A percentile compares a stretch with the other conserved stretches of the same genome.
These are phyloP conservation scores for Daktulosphaira vitifoliae DNA, from an alignment of 1,140 invertebrate species.

Conservation along the genomic window DNA sequence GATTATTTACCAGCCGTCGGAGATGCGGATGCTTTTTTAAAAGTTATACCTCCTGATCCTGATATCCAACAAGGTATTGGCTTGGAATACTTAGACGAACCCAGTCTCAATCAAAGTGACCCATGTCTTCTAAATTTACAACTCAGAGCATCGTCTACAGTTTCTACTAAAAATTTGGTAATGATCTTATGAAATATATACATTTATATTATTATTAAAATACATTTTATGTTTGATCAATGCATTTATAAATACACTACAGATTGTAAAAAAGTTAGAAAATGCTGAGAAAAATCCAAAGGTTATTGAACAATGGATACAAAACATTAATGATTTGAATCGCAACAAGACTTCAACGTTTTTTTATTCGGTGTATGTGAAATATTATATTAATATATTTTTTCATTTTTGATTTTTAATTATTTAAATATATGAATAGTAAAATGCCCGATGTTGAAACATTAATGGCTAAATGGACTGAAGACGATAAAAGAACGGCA, in stretches of 20 bases:
- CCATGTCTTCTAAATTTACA: constrained; percentile 88
- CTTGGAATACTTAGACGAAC: constrained; percentile 85
- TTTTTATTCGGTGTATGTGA: constrained; percentile 36
- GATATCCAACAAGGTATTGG: constrained; percentile 63
- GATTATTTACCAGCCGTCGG: constrained; percentile 96
- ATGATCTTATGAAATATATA: constrained; percentile 11
- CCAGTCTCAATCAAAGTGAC: constrained; percentile 88
- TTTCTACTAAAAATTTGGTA: constrained; percentile 48
- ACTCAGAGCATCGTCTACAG: constrained; percentile 73
- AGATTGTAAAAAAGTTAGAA: constrained; percentile 76
- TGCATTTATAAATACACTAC: constrained; percentile 35
- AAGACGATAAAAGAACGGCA: constrained; percentile 68
- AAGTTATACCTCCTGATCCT: constrained; percentile 71
- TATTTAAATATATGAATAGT: too few species aligned
- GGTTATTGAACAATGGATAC: constrained; percentile 88
- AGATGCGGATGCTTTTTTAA: constrained; percentile 96
- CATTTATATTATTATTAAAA: too few species aligned
- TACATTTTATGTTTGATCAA: too few species aligned
- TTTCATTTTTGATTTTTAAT: too few species aligned
- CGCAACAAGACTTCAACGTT: constrained; percentile 65
- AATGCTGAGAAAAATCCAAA: constrained; percentile 77
- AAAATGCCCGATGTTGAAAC: constrained; percentile 87
- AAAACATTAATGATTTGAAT: constrained; percentile 82
- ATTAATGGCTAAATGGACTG: constrained; percentile 91
- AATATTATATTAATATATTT: too few species aligned